Evolutionary conservation across 2,113 vertebrate species (phyloP).

Genomic region (Syngnathus scovelli): DNA sequence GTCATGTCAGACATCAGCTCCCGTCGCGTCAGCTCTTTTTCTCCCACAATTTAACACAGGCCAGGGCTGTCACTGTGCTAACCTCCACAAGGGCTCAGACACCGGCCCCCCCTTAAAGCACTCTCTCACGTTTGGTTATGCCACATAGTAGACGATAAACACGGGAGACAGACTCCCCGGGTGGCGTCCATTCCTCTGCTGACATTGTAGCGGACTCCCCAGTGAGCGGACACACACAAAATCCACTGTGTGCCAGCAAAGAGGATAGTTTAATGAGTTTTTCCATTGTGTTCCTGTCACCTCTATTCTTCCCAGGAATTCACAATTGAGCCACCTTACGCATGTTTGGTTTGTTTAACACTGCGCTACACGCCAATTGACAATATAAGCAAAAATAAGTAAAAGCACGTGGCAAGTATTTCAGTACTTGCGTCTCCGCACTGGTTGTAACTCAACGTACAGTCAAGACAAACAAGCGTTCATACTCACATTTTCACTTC

Average conservation of each 20-base stretch:
- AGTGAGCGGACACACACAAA: slow-evolving; percentile 28
- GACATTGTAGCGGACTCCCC: slow-evolving; percentile 44
- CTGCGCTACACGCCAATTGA: not conserved
- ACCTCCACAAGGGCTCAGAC: slow-evolving; percentile 54
- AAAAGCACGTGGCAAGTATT: not conserved
- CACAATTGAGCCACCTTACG: not conserved
- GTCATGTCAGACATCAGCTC: slow-evolving; percentile 84
- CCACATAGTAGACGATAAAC: slow-evolving; percentile 52
- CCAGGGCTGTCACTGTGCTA: slow-evolving; percentile 76
- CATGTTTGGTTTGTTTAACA: not conserved
- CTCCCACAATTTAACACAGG: slow-evolving; percentile 69
- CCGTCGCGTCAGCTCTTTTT: slow-evolving; percentile 74
- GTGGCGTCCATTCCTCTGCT: slow-evolving; percentile 59
- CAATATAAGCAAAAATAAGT: not conserved
- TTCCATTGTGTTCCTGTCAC: slow-evolving; percentile 25
- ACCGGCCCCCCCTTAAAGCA: slow-evolving; percentile 27
- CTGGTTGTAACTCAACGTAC: no score
- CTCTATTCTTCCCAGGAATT: not conserved
- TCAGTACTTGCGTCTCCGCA: not conserved
- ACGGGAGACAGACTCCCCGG: slow-evolving; percentile 69
- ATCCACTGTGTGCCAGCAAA: slow-evolving; percentile 25
- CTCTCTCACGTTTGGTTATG: slow-evolving; percentile 5
- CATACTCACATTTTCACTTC: no score
- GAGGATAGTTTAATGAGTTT: slow-evolving; percentile 33
- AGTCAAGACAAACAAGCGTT: no score